A percentile compares a stretch with the other conserved stretches of the same genome.
Conservation (phyloP, 2,113 vertebrate species). For the Psammodynastes pulverulentus region DNA sequence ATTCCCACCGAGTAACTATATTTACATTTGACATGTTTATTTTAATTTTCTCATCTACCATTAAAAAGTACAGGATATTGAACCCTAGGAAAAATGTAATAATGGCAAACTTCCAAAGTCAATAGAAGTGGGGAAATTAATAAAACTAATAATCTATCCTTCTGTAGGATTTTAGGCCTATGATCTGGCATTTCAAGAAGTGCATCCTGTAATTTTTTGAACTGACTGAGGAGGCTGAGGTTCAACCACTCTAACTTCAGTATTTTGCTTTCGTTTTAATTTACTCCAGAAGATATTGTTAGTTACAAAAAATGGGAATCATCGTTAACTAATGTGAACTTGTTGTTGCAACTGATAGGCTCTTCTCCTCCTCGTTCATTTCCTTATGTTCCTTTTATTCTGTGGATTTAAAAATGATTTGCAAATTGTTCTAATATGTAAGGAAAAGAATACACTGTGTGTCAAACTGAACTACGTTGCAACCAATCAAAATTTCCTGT, state of each 20-base stretch:
- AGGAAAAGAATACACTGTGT: conserved; percentile 36
- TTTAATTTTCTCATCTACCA: neutral
- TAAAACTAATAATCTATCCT: neutral
- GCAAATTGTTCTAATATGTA: neutral
- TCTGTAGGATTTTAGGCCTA: neutral
- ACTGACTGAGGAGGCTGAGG: neutral
- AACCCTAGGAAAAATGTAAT: neutral
- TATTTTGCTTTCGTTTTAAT: neutral
- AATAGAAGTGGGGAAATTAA: neutral
- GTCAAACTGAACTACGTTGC: conserved; percentile 12
- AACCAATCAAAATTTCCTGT: neutral
- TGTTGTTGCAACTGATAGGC: neutral
- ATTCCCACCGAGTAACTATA: neutral
- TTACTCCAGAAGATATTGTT: conserved; percentile 46
- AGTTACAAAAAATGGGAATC: neutral
- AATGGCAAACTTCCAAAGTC: conserved; percentile 7
- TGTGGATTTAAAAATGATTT: conserved; percentile 24
- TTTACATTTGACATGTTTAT: neutral
- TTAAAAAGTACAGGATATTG: neutral
- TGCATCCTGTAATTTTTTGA: neutral
- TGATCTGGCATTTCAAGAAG: neutral
- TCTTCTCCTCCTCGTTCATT: conserved; percentile 29
- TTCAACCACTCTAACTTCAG: neutral
- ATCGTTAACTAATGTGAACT: neutral
- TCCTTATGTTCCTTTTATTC: conserved; percentile 41